A percentile compares a stretch with the other conserved stretches of the same genome.
Conservation (phyloP, 2,888 invertebrate species). For the Aporophyla nigra region DNA sequence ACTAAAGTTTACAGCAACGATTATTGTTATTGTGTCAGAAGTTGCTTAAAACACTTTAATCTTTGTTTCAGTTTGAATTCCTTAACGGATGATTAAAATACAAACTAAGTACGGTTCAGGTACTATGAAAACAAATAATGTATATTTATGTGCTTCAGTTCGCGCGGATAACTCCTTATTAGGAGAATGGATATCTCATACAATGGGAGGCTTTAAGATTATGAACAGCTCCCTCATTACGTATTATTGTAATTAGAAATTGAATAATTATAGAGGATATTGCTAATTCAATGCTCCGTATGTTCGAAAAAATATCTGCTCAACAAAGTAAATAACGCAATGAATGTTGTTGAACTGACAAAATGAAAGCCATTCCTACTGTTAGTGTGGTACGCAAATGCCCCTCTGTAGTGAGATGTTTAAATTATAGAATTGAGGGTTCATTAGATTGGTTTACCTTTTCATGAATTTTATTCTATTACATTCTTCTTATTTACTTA, state of each 20-base stretch:
- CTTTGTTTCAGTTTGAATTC: conserved; percentile 41
- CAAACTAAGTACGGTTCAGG: conserved; percentile 39
- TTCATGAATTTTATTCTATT: background rate
- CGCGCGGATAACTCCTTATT: conserved; percentile 15
- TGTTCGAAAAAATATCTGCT: too few relatives aligned
- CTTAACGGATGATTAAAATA: conserved; percentile 52
- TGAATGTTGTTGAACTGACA: too few relatives aligned
- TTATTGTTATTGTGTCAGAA: conserved; percentile 55
- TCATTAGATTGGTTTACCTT: background rate
- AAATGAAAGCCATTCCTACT: too few relatives aligned
- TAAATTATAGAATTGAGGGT: too few relatives aligned
- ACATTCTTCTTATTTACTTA: background rate
- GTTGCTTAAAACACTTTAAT: conserved; percentile 51
- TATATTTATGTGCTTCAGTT: conserved; percentile 27
- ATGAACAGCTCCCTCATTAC: too few relatives aligned
- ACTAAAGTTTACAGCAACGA: conserved; percentile 39
- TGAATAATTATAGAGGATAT: too few relatives aligned
- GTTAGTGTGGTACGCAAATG: too few relatives aligned
- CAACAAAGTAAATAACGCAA: too few relatives aligned
- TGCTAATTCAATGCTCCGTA: too few relatives aligned
- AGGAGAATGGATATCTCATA: background rate
- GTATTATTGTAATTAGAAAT: too few relatives aligned
- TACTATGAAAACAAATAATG: conserved; percentile 30
- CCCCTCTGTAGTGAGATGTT: too few relatives aligned
- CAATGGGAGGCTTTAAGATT: background rate